Percentiles rank a stretch among this genome's conserved stretches.
These are phyloP conservation scores for Actenoides hombroni DNA, from an alignment of 2,113 vertebrate species.

Conservation along the genomic window DNA sequence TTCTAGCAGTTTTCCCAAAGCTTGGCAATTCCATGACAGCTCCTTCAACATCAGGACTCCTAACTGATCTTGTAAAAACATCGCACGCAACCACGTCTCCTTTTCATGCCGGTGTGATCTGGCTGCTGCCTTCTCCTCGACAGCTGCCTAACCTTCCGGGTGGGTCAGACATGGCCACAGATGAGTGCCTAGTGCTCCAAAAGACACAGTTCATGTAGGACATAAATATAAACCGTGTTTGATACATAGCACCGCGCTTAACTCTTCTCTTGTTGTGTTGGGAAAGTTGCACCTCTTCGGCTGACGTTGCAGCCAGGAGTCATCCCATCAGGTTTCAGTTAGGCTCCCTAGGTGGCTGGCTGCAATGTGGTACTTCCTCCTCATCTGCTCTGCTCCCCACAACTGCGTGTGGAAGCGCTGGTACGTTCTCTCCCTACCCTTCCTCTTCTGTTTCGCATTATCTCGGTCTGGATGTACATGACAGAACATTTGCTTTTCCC, in stretches of 20 bases:
- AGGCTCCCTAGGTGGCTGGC: background rate
- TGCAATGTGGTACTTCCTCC: background rate
- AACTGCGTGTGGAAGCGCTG: background rate
- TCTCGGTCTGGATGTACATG: slow-evolving; percentile 40
- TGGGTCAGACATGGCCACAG: background rate
- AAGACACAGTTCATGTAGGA: background rate
- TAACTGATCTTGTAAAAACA: background rate
- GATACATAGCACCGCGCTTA: background rate
- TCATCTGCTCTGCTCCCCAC: background rate
- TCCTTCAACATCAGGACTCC: background rate
- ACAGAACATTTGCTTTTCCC: slow-evolving; percentile 52
- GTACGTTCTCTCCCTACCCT: background rate
- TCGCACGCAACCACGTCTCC: background rate
- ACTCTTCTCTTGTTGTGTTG: background rate
- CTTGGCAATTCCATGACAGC: background rate
- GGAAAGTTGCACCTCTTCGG: background rate
- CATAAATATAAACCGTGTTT: background rate
- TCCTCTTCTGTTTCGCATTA: slow-evolving; percentile 55
- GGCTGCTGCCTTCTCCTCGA: background rate
- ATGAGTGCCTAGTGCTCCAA: background rate
- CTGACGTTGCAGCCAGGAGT: background rate
- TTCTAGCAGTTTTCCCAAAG: background rate
- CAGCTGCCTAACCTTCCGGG: accelerated
- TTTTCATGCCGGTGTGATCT: background rate
- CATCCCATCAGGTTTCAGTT: slow-evolving; percentile 20